Evolutionary conservation across 2,113 vertebrate species (phyloP), one percentile per base, ranked within the genome.

Genomic region (Caloenas nicobarica): DNA sequence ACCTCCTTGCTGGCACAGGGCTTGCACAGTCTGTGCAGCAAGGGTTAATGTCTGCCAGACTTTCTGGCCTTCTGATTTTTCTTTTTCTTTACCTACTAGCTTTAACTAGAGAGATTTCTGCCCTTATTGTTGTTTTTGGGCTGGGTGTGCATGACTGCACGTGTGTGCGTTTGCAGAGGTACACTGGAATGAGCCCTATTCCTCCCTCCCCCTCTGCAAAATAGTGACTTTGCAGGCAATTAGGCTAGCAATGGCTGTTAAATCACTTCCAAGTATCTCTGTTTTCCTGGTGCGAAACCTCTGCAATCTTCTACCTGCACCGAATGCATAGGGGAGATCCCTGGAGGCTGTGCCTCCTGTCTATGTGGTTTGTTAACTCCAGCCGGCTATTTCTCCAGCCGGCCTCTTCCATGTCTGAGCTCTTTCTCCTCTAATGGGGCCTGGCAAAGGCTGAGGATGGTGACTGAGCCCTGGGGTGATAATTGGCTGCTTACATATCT

Each of bases 201-300:
- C 53, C 33, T 42, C 9, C 60, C n/a, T 62, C 44, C 31, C 40
- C 29, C 11, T 60, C 69, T 50, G 83, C 65, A 81, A 88, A 72
- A 90, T 86, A 94, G 94, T 89, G 93, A 91, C 80, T 95, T 94
- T 85, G 70, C 95, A 94, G 95, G 57, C 84, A 94, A 94, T 96
- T 95, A 96, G 74, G 86, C 86, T 34, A 62, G 95, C 89, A 70
- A 77, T 85, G 85, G 89, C 92, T 96, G 92, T 95, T 93, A 93
- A 97, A 96, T 92, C 58, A 22, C 89, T 88, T 86, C 91, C 2
- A 2, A 91, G 73, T 46, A 31, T 51, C 50, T 70, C 83, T 62
- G 84, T 33, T 77, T 84, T 85, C 89, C 86, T 56, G 64, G 50
- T 80, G 89, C 40, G 93, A 95, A 85, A 70, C 91, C 84, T 82